A percentile compares a stretch with the other conserved stretches of the same genome.
Evolutionary conservation across 2,888 invertebrate genomes (phyloP).

Genomic region (Cenopis cana): DNA sequence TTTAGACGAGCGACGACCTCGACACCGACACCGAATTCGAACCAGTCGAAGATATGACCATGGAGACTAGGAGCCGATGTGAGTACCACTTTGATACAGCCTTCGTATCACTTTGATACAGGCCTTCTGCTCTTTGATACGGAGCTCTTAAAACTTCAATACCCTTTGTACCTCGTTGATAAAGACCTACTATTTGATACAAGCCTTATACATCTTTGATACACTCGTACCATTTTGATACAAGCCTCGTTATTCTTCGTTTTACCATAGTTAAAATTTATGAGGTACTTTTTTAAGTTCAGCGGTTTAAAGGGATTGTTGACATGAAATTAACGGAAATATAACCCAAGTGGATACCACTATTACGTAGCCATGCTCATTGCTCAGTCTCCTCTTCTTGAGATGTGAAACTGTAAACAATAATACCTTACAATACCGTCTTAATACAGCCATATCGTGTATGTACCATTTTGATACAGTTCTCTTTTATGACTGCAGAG

Average conservation of each 20-base stretch:
- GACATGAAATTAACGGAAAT: too few relatives aligned
- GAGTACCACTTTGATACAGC: conserved; percentile 64
- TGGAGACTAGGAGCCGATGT: conserved; percentile 88
- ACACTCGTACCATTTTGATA: background rate
- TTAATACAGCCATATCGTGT: background rate
- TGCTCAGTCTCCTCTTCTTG: too few relatives aligned
- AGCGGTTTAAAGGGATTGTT: too few relatives aligned
- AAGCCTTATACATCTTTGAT: background rate
- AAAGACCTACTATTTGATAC: background rate
- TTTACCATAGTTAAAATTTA: too few relatives aligned
- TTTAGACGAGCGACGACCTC: conserved; percentile 87
- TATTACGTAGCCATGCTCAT: too few relatives aligned
- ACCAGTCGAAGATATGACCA: conserved; percentile 88
- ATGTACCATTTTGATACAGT: background rate
- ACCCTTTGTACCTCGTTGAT: too few relatives aligned
- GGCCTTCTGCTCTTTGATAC: too few relatives aligned
- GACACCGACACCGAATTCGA: conserved; percentile 89
- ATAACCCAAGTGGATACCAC: too few relatives aligned
- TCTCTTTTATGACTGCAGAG: background rate
- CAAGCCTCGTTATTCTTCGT: too few relatives aligned
- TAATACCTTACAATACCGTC: background rate
- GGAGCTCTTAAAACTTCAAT: background rate
- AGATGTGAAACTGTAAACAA: too few relatives aligned
- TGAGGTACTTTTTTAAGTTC: too few relatives aligned
- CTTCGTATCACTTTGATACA: too few relatives aligned